Base-by-base conservation (phyloP, 2,113 vertebrate species). In the Guaruba guarouba region DNA sequence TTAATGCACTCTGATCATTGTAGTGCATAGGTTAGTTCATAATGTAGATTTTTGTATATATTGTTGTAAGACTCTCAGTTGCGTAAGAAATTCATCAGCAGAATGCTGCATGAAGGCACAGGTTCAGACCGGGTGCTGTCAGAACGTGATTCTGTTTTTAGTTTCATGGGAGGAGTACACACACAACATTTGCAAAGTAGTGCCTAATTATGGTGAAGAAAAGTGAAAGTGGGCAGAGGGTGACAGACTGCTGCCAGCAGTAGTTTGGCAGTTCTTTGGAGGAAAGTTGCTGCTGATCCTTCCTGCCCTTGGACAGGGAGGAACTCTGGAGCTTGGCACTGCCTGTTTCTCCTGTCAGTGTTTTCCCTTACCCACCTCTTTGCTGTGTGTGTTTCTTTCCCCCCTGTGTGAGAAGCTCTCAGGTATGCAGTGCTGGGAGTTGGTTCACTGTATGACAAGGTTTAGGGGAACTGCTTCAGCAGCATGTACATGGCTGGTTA, bases 401-500 rank as follows among this genome's bases (percentile, higher is more conserved):
- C 5, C 10, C 4, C 1, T 1, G 10, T 1, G 12, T 31, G 62
- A 48, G 91, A n/a, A 81, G 71, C 52, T 71, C 55, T 51, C 52
- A n/a, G 85, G 46, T 70, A 64, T 48, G 63, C 20, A 4, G 27
- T 8, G 15, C 79, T 85, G 68, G 68, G 82, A 92, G 46, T 2
- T 15, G 76, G 55, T 67, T 90, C 29, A 2, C 64, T 79, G 6
- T 15, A 25, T 27, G 73, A 9, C 68, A 81, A 18, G 1, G 1
- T 59, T 74, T 68, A 64, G 41, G 62, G 74, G 39, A 73, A 39
- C 22, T 0, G 2, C 41, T 77, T 41, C 67, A 70, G 83, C 52
- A 44, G 12, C 29, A 1, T 27, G 29, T 39, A 7, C 0, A 1
- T 5, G 39, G 31, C 52, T 1, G 27, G 23, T 66, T 37, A 28